These are phyloP conservation scores for Neodiprion lecontei DNA, from an alignment of 1,140 invertebrate genomes.

Conservation along the genomic window DNA sequence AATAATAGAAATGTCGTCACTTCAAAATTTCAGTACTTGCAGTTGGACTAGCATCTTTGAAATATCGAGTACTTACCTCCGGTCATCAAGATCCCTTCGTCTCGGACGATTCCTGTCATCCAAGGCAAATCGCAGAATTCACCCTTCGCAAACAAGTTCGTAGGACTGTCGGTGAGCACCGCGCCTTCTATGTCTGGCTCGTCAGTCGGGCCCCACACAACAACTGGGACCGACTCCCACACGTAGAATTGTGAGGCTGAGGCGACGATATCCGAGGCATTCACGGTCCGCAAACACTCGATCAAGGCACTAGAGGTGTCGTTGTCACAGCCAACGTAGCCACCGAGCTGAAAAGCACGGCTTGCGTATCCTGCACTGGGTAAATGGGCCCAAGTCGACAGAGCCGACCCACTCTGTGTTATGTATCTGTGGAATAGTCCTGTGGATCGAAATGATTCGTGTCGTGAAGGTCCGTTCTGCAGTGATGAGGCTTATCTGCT, in stretches of 20 bases:
- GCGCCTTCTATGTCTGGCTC: conserved; percentile 25
- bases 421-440: conserved; percentile 67
- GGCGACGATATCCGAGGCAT: conserved; percentile 12
- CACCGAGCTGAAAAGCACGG: conserved; percentile 19
- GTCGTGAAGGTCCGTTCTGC: too few relatives aligned
- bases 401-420: conserved; percentile 66
- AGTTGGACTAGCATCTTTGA: background rate
- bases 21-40: background rate
- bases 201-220: conserved; percentile 27
- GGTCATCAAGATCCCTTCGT: conserved; percentile 24
- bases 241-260: conserved; percentile 15
- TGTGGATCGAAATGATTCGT: conserved; percentile 27
- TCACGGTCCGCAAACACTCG: conserved; percentile 22
- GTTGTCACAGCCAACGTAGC: conserved; percentile 23
- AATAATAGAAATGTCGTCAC: background rate
- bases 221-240: background rate
- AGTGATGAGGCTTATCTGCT: too few relatives aligned
- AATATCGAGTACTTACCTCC: background rate
- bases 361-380: conserved; percentile 15
- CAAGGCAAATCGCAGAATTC: conserved; percentile 25
- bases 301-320: conserved; percentile 23
- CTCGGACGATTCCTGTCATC: conserved; percentile 24
- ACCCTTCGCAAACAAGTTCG: conserved; percentile 13
- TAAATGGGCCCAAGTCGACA: conserved; percentile 64
- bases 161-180: conserved; percentile 24